Evolutionary conservation across 2,888 invertebrate species (phyloP), one percentile per base, ranked within the genome.

Genomic region (Bombylius discolor): DNA sequence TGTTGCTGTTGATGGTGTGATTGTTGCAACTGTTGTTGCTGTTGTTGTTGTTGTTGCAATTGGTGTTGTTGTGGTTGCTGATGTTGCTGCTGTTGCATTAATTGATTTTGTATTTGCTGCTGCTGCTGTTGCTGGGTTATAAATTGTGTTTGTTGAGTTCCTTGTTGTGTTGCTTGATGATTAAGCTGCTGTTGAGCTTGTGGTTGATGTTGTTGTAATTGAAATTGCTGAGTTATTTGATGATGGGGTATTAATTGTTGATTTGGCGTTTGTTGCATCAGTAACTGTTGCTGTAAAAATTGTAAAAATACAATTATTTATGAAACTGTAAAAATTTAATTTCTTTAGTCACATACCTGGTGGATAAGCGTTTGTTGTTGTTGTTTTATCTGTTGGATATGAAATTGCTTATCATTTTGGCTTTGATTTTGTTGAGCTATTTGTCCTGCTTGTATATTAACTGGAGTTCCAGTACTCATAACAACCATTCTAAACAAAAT

Each of bases 41-140:
- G 66, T 54, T 70, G 68, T 56, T 63, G 65, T 49, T 58, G 63
- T 46, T 64, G 67, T 50, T 63, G 64, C 57, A 63, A 65, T 34
- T 68, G 59, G n/a, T 63, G 63, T 56, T 62, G 71, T 62, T 67
- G 69, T 34, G 67, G 70, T 36, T 64, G 68, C 36, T 69, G 69
- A 47, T 70, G 70, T 49, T 69, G 69, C 7, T 62, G 62, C 49
- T 78, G 72, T 50, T 76, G 70, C 4, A 77, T 77, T 56, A 77
- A 73, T 58, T 78, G 78, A 62, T 77, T 78, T 57, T 73, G 66
- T 52, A 75, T 72, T 53, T 77, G 76, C 39, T 73, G 73, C 60
- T 77, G 76, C 56, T 75, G 75, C 57, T 76, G 79, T 55, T 76
- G 74, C 56, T 79, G 77, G 48, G 78, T 77, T 48, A 77, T 75